Evolutionary conservation across 2,113 vertebrate genomes (phyloP).

Genomic region (Patagioenas fasciata): DNA sequence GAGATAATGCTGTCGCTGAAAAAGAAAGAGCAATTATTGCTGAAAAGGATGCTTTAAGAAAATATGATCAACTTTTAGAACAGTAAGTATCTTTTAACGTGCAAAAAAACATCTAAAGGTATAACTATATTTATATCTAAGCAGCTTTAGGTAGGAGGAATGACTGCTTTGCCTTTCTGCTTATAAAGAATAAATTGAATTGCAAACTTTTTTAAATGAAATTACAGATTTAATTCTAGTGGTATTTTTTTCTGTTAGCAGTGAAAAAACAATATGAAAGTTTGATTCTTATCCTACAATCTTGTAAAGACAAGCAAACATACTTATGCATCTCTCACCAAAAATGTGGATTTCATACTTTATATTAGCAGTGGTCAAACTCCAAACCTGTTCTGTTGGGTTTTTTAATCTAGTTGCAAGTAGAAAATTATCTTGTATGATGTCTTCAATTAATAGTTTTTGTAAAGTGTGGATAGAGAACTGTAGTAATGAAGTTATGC

Average conservation of each 20-base stretch:
- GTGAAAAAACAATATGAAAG: background rate
- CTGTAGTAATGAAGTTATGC: background rate
- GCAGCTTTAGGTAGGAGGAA: background rate
- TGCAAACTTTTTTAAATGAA: background rate
- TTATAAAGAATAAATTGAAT: background rate
- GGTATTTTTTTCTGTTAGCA: background rate
- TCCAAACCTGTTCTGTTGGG: background rate
- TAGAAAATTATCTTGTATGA: background rate
- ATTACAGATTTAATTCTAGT: background rate
- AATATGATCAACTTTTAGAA: slow-evolving; percentile 90
- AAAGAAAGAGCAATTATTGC: slow-evolving; percentile 85
- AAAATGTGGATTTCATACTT: background rate
- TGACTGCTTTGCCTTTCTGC: background rate
- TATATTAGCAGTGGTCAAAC: background rate
- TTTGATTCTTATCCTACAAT: background rate
- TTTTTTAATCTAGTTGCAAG: background rate
- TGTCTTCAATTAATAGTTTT: background rate
- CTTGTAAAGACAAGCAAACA: background rate
- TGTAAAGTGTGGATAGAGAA: background rate
- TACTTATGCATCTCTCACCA: background rate
- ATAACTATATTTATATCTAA: background rate
- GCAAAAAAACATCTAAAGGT: background rate
- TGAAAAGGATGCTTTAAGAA: slow-evolving; percentile 87
- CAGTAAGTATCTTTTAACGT: slow-evolving; percentile 83
- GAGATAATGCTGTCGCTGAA: slow-evolving; percentile 90